Conservation (phyloP, 30 jellyfish, hydroid and myxozoan species). For the Morbakka virulenta region DNA sequence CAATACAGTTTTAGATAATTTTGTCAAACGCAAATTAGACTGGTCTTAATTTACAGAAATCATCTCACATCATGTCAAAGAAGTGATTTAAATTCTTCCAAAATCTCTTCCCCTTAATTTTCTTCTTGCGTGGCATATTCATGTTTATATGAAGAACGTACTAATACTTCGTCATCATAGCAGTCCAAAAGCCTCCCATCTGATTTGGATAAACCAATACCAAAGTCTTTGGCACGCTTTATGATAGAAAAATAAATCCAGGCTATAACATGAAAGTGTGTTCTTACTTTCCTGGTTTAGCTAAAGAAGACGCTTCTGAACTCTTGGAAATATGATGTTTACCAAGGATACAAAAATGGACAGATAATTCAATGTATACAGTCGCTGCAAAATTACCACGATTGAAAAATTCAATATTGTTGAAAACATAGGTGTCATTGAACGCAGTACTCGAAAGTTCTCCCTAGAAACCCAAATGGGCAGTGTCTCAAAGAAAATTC, state of each 20-base stretch:
- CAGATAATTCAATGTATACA: conserved; percentile 18
- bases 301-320: too few relatives aligned
- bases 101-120: background rate
- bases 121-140: background rate
- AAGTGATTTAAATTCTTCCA: background rate
- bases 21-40: background rate
- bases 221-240: background rate
- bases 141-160: background rate
- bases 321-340: too few relatives aligned
- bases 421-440: conserved; percentile 17
- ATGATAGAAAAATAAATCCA: background rate
- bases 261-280: background rate
- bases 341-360: conserved; percentile 7
- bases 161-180: background rate
- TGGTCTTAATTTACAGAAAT: background rate
- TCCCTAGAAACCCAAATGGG: conserved; percentile 7
- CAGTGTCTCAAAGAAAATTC: background rate
- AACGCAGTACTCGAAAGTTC: background rate
- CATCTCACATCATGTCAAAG: background rate
- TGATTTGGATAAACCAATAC: background rate
- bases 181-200: background rate
- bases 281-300: background rate
- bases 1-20: background rate
- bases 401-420: conserved; percentile 29
- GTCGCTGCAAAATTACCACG: conserved; percentile 13